Conservation (phyloP, 2,113 vertebrate species). For the Cygnus buccinator region DNA sequence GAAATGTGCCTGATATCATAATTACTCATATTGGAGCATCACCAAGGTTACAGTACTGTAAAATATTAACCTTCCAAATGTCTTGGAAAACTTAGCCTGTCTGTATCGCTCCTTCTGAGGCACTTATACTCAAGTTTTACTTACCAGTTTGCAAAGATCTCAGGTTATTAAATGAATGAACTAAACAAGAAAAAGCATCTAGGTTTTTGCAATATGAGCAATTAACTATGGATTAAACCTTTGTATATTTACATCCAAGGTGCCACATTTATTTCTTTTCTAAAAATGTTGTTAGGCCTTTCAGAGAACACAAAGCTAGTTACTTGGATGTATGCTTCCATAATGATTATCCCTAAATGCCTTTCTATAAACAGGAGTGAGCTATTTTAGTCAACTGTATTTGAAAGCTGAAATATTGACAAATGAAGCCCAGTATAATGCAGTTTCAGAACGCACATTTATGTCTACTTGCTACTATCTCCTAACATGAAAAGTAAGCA, state of each 20-base stretch:
- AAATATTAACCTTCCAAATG: neutral
- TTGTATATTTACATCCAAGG: neutral
- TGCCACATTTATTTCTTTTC: neutral
- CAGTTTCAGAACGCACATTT: neutral
- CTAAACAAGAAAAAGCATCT: neutral
- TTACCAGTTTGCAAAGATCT: neutral
- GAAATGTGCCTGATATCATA: neutral
- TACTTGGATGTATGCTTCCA: neutral
- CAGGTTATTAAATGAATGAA: neutral
- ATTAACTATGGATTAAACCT: neutral
- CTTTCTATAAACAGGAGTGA: neutral
- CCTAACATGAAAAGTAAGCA: neutral
- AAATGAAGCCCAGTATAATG: neutral
- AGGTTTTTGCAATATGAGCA: neutral
- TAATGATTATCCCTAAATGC: neutral
- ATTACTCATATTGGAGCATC: neutral
- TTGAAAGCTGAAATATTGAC: neutral
- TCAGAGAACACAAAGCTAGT: neutral
- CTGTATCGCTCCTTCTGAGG: neutral
- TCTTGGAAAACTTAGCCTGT: neutral
- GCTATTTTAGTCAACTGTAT: neutral
- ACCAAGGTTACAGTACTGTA: neutral
- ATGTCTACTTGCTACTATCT: neutral
- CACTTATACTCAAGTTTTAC: neutral
- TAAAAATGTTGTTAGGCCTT: neutral